These are phyloP conservation scores for Thomomys bottae DNA, from an alignment of 2,113 vertebrate species.

Conservation along the genomic window DNA sequence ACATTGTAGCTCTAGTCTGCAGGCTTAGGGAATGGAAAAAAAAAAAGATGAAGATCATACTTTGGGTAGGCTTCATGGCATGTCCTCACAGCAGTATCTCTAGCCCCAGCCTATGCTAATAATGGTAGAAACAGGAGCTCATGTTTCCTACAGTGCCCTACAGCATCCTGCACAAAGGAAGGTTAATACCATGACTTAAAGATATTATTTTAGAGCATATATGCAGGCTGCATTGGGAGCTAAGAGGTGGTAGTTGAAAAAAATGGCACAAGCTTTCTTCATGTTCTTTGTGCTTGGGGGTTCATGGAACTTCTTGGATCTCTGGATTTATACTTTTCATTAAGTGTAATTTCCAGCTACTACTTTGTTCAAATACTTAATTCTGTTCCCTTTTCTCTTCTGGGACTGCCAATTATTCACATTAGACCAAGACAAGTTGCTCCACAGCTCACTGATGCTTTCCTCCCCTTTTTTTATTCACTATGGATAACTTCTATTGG, in stretches of 20 bases:
- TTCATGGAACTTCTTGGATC: not conserved
- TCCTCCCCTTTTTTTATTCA: not conserved
- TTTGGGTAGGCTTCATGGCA: not conserved
- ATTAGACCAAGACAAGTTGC: not conserved
- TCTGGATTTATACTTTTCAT: not conserved
- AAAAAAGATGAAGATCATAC: not conserved
- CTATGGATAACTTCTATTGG: not conserved
- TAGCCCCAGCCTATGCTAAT: not conserved
- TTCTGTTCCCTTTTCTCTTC: not conserved
- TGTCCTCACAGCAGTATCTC: not conserved
- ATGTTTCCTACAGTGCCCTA: not conserved
- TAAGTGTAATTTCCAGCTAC: not conserved
- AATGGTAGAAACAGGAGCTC: not conserved
- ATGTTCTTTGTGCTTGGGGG: not conserved
- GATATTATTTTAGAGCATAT: not conserved
- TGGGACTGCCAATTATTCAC: not conserved
- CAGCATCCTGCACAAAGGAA: not conserved
- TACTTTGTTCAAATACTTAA: slow-evolving; percentile 14
- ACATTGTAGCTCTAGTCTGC: not conserved
- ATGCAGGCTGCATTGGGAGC: not conserved
- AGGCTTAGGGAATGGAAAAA: not conserved
- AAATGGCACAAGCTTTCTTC: not conserved
- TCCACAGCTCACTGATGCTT: not conserved
- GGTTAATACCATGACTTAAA: not conserved
- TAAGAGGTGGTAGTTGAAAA: not conserved